These are phyloP conservation scores for Albula goreensis DNA, from an alignment of 2,113 vertebrate genomes.

Conservation along the genomic window DNA sequence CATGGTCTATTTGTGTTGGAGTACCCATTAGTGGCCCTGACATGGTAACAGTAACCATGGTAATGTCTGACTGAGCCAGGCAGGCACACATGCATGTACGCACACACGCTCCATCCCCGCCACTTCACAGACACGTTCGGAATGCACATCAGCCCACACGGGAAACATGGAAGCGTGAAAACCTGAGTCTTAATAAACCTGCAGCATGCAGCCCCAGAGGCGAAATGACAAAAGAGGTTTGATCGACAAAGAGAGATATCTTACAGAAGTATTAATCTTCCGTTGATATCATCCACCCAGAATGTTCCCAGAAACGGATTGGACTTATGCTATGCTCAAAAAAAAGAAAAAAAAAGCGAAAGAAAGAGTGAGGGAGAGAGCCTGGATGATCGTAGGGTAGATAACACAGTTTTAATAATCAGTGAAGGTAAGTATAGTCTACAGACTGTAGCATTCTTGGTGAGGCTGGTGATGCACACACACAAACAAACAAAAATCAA, in stretches of 20 bases:
- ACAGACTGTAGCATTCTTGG: no score
- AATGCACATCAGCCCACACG: neutral
- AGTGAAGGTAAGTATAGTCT: no score
- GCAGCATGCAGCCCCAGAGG: neutral
- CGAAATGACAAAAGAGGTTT: neutral
- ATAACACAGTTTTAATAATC: no score
- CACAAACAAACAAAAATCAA: no score
- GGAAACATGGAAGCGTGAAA: neutral
- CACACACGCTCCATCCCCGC: neutral
- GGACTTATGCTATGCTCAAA: neutral
- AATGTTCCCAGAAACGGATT: neutral
- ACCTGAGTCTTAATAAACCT: neutral
- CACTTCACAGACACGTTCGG: neutral
- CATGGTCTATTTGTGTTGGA: no score
- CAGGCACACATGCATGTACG: neutral
- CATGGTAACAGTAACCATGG: conserved; percentile 4
- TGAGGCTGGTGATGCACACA: no score
- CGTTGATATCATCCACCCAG: neutral
- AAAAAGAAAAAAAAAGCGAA: neutral
- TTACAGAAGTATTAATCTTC: neutral
- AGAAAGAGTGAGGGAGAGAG: neutral
- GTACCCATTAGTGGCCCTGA: neutral
- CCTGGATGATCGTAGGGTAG: no score
- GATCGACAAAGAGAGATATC: neutral
- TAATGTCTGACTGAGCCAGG: neutral